Percentiles rank a stretch among this genome's conserved stretches.
phyloP scores from a whole-genome alignment of 2,888 invertebrate genomes.

The Hypomecis punctinalis region DNA sequence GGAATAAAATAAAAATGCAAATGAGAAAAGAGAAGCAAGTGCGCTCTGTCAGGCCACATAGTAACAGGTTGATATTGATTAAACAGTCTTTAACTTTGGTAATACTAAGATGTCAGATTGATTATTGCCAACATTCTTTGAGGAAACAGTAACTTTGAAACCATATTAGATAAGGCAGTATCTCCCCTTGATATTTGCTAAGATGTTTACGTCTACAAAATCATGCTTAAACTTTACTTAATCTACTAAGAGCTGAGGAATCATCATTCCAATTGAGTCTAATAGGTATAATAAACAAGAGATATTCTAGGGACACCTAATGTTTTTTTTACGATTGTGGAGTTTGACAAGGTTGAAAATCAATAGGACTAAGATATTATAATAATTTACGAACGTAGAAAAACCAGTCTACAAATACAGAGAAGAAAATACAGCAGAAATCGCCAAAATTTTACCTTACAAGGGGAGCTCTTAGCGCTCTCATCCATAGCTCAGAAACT shows the following conservation, averaged over 20 bases:
- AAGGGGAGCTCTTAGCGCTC: constrained; percentile 79
- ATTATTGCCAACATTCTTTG: constrained; percentile 1
- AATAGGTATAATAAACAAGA: constrained; percentile 10
- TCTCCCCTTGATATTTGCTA: constrained; percentile 47
- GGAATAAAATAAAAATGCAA: constrained; percentile 50
- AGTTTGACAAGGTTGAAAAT: constrained; percentile 28
- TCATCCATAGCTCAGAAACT: constrained; percentile 79
- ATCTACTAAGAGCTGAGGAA: constrained; percentile 24
- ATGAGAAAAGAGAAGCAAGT: constrained; percentile 62
- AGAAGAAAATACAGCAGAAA: constrained; percentile 56
- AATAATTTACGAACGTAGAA: constrained; percentile 46
- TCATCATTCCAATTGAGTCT: constrained; percentile 6
- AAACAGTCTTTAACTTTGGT: constrained; percentile 19
- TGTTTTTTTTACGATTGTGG: constrained; percentile 23
- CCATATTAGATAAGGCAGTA: constrained; percentile 28
- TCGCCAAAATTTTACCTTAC: constrained; percentile 78
- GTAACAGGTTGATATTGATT: constrained; percentile 23
- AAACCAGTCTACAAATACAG: constrained; percentile 50
- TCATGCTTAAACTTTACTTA: constrained; percentile 28
- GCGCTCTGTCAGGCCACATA: constrained; percentile 48
- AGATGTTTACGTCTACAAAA: constrained; percentile 32
- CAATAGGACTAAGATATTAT: constrained; percentile 25
- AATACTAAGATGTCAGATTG: constrained; percentile 9
- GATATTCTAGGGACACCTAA: constrained; percentile 9
- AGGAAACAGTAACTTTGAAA: constrained; percentile 21